phyloP scores from a whole-genome alignment of 2,113 vertebrate species.

The Piprites chloris region DNA sequence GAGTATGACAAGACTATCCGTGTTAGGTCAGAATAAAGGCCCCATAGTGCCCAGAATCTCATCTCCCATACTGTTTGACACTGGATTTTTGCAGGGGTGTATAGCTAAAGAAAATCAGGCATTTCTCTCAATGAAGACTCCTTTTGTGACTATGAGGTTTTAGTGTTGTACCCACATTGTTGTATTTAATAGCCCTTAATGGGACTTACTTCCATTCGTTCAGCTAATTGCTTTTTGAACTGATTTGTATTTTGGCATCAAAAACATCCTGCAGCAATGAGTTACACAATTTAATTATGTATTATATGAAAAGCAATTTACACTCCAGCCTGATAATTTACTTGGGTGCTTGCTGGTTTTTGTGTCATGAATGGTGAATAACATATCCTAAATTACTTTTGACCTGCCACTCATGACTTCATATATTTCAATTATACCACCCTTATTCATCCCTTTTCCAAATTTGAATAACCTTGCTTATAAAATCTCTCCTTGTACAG shows the following conservation, averaged over 20 bases:
- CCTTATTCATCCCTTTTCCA: background rate
- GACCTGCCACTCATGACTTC: background rate
- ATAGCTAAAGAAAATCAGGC: background rate
- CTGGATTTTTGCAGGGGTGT: background rate
- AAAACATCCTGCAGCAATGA: slow-evolving; percentile 37
- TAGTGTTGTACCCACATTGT: background rate
- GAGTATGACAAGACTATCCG: background rate
- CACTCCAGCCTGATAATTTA: slow-evolving; percentile 16
- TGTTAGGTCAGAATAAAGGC: background rate
- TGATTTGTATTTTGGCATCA: slow-evolving; percentile 38
- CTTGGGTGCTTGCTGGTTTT: background rate
- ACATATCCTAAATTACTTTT: slow-evolving; percentile 9
- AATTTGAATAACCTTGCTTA: background rate
- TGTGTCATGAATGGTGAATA: background rate
- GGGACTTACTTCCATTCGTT: background rate
- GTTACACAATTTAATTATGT: slow-evolving; percentile 38
- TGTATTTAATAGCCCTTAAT: slow-evolving; percentile 16
- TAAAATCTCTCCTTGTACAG: background rate
- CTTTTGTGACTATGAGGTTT: background rate
- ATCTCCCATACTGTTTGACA: background rate
- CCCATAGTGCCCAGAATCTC: background rate
- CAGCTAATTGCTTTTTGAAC: slow-evolving; percentile 35
- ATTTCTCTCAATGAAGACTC: background rate
- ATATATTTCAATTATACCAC: background rate
- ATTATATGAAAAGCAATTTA: slow-evolving; percentile 42